Evolutionary conservation across 2,888 invertebrate species (phyloP), one percentile per base, ranked within the genome.

Genomic region (Thecophora atra): DNA sequence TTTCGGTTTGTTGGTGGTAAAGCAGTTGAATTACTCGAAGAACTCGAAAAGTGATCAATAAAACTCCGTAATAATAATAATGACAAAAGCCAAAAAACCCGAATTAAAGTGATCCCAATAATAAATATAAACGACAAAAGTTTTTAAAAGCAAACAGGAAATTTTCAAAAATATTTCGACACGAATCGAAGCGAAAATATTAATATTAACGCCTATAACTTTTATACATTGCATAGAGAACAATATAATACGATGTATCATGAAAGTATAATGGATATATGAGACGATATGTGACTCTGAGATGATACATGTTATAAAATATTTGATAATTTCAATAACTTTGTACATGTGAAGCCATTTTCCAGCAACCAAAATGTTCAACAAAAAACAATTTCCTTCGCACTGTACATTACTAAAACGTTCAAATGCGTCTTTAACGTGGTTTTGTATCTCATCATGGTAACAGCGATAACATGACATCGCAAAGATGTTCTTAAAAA

Each of bases 261-360:
- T 37, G 11, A 37, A 8, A 37, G 11, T 37, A 37, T 30, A 8
- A n/a, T n/a, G n/a, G n/a, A n/a, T n/a, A n/a, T n/a, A n/a, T n/a
- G n/a, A n/a, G n/a, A n/a, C n/a, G n/a, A n/a, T n/a, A n/a, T n/a
- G n/a, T n/a, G n/a, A n/a, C n/a, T n/a, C n/a, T n/a, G n/a, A n/a
- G n/a, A n/a, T n/a, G n/a, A n/a, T n/a, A n/a, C n/a, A n/a, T n/a
- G n/a, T n/a, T n/a, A n/a, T n/a, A n/a, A n/a, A n/a, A n/a, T n/a
- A n/a, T n/a, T n/a, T 37, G 11, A 37, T 11, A 37, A 47, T 37
- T 52, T 42, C 26, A 54, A 62, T 67, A 72, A 63, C 42, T 72
- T 44, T 76, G 71, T 76, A 72, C 68, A 76, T 74, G 75, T 74
- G 73, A 76, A 73, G 74, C 73, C 72, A 71, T 70, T 73, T 73